A percentile compares a stretch with the other conserved stretches of the same genome.
Evolutionary conservation across 2,888 invertebrate species (phyloP).

Genomic region (Rutpela maculata): DNA sequence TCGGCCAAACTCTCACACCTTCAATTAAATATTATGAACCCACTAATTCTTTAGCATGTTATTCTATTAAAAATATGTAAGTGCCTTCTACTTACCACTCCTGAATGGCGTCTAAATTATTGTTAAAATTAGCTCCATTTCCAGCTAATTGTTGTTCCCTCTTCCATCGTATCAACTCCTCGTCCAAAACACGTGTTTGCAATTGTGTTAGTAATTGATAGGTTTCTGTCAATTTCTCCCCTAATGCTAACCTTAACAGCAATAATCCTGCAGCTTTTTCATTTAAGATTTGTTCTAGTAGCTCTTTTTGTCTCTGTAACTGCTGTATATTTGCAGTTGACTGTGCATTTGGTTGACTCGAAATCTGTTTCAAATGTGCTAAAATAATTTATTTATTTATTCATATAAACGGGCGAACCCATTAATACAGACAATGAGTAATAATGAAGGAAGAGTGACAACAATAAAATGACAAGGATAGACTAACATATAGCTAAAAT

Average conservation of each 20-base stretch:
- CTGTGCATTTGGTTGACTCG: conserved; percentile 77
- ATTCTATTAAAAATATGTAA: no score
- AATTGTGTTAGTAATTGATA: conserved; percentile 81
- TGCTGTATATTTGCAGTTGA: conserved; percentile 80
- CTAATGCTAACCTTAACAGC: conserved; percentile 81
- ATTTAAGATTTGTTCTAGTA: conserved; percentile 83
- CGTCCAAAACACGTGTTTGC: conserved; percentile 89
- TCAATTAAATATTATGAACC: conserved; percentile 38
- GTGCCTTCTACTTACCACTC: conserved; percentile 82
- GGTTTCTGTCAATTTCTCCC: conserved; percentile 87
- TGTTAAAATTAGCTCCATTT: conserved; percentile 91
- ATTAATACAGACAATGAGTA: no score
- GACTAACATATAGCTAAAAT: no score
- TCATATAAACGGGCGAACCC: no score
- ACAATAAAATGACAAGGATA: no score
- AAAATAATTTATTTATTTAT: conserved; percentile 45
- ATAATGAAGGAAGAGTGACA: no score
- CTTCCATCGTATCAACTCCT: conserved; percentile 95
- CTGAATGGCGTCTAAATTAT: conserved; percentile 92
- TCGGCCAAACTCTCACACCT: conserved; percentile 91
- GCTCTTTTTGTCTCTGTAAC: conserved; percentile 82
- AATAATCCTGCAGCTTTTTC: conserved; percentile 79
- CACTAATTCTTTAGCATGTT: no score
- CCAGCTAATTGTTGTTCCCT: conserved; percentile 94
- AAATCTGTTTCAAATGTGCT: conserved; percentile 82